These are phyloP conservation scores for Anneissia japonica DNA, from an alignment of 35 echinoderm and acorn worm species.

Conservation along the genomic window DNA sequence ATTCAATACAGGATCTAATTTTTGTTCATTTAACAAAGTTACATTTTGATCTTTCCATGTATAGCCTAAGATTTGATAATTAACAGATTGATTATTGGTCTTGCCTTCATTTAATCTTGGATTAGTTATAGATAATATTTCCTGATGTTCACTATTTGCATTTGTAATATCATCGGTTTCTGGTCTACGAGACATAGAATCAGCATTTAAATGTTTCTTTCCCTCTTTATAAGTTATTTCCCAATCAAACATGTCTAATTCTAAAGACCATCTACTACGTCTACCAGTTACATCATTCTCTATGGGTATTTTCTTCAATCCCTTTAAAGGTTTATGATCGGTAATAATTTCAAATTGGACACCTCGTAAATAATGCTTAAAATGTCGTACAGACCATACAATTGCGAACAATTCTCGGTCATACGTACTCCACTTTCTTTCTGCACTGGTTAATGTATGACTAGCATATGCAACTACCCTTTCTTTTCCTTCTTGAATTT, in stretches of 20 bases:
- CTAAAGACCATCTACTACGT: conserved; percentile 32
- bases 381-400: conserved; percentile 29
- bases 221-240: conserved; percentile 10
- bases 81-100: too few relatives aligned
- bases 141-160: too few relatives aligned
- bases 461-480: conserved; percentile 44
- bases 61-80: too few relatives aligned
- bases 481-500: conserved; percentile 15
- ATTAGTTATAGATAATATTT: too few relatives aligned
- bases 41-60: too few relatives aligned
- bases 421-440: conserved; percentile 36
- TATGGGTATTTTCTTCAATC: conserved; percentile 16
- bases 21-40: too few relatives aligned
- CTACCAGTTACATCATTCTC: conserved; percentile 26
- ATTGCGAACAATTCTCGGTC: conserved; percentile 30
- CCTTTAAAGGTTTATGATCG: conserved; percentile 36
- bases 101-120: too few relatives aligned
- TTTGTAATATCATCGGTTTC: not conserved
- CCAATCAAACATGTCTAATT: conserved; percentile 40
- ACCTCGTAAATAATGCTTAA: conserved; percentile 19
- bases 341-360: conserved; percentile 21
- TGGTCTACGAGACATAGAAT: conserved; percentile 30
- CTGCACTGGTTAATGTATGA: conserved; percentile 4
- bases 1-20: too few relatives aligned
- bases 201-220: conserved; percentile 26